Conservation (phyloP, 2,113 vertebrate species). For the Neodontobutis hainanensis region DNA sequence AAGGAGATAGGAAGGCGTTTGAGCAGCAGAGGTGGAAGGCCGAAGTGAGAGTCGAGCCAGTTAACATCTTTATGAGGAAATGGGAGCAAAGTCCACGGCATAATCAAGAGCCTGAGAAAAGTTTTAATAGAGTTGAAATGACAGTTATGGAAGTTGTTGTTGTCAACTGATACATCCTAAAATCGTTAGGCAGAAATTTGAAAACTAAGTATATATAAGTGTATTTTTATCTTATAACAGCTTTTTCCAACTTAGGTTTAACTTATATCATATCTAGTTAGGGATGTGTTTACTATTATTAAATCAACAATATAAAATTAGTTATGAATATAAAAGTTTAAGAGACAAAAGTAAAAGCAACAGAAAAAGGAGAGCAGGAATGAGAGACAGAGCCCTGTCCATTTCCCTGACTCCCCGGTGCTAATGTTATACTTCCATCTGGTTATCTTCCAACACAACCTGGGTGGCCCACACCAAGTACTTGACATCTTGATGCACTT, state of each 20-base stretch:
- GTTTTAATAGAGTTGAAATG: conserved; percentile 45
- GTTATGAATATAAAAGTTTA: background rate
- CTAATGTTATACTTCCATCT: conserved; percentile 96
- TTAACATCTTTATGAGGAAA: conserved; percentile 68
- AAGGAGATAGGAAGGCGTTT: conserved; percentile 32
- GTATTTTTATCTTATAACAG: no score
- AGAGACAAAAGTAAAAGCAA: conserved; percentile 12
- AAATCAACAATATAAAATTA: background rate
- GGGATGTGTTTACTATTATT: background rate
- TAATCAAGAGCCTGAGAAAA: conserved; percentile 43
- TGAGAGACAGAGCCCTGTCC: conserved; percentile 66
- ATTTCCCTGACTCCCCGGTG: conserved; percentile 81
- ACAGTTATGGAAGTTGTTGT: conserved; percentile 50
- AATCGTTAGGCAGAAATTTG: conserved; percentile 2
- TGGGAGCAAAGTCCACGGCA: conserved; percentile 37
- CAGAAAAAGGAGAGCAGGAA: conserved; percentile 31
- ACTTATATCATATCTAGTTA: no score
- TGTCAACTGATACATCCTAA: conserved; percentile 56
- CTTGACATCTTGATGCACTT: conserved; percentile 99
- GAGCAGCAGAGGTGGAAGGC: conserved; percentile 46
- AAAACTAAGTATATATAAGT: no score
- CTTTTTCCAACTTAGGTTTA: no score
- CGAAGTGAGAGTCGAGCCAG: conserved; percentile 54
- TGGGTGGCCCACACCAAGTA: conserved; percentile 99
- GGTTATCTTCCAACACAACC: conserved; percentile 98